Percentiles rank a stretch among this genome's conserved stretches.
Conservation (phyloP, 2,888 invertebrate genomes). For the Hirtodrosophila alboralis region DNA sequence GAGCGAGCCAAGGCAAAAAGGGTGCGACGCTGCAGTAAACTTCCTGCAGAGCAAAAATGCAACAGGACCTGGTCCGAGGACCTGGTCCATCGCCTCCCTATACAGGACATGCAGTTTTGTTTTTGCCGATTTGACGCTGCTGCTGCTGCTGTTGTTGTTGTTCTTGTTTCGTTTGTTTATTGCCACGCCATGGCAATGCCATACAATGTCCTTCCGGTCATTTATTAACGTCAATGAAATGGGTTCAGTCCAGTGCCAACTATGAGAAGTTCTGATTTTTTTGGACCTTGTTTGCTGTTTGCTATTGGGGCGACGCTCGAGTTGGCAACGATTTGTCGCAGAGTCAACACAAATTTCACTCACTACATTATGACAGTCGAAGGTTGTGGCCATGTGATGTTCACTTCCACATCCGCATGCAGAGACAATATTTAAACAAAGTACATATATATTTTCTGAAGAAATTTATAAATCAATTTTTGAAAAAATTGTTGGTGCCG, state of each 20-base stretch:
- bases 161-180: slow-evolving; percentile 67
- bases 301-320: slow-evolving; percentile 54
- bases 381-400: slow-evolving; percentile 48
- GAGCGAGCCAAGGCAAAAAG: slow-evolving; percentile 48
- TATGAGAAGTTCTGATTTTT: slow-evolving; percentile 39
- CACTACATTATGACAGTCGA: slow-evolving; percentile 43
- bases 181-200: slow-evolving; percentile 69
- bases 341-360: slow-evolving; percentile 69
- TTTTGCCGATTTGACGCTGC: slow-evolving; percentile 45
- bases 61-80: slow-evolving; percentile 62
- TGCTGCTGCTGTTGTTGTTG: slow-evolving; percentile 26
- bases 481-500: slow-evolving; percentile 2
- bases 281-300: slow-evolving; percentile 36
- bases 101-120: slow-evolving; percentile 44
- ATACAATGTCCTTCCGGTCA: slow-evolving; percentile 80
- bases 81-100: slow-evolving; percentile 46
- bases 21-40: slow-evolving; percentile 75
- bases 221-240: slow-evolving; percentile 78
- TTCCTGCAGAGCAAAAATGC: slow-evolving; percentile 75
- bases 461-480: no score
- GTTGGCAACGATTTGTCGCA: slow-evolving; percentile 75
- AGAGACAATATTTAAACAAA: slow-evolving; percentile 44
- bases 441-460: no score
- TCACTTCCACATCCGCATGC: slow-evolving; percentile 38
- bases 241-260: slow-evolving; percentile 49